Evolutionary conservation across 2,113 vertebrate genomes (phyloP).

Genomic region (Todiramphus saurophagus): DNA sequence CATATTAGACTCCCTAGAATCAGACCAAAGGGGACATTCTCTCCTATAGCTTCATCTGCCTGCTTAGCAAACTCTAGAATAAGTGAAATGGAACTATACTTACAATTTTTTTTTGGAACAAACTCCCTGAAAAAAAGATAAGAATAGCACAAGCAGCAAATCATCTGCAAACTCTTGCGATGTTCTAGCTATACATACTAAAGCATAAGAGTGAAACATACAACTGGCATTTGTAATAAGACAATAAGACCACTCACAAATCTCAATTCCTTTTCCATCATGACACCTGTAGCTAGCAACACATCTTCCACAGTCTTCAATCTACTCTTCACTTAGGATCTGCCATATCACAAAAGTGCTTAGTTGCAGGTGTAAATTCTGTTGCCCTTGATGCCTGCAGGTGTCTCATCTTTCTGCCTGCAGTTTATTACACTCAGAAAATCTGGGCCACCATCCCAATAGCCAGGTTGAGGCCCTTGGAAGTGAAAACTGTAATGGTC

Average conservation of each 20-base stretch:
- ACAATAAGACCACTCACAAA: neutral
- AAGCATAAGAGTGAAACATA: neutral
- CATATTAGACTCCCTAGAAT: neutral
- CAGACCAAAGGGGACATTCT: neutral
- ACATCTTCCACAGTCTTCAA: neutral
- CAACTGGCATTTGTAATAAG: neutral
- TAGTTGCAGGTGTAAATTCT: neutral
- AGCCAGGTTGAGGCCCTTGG: neutral
- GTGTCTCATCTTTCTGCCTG: neutral
- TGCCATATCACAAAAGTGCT: neutral
- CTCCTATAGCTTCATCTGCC: neutral
- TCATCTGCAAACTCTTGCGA: neutral
- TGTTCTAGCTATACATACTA: neutral
- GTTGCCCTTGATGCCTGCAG: neutral
- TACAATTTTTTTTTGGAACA: neutral
- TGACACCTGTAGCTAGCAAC: neutral
- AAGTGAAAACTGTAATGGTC: neutral
- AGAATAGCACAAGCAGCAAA: neutral
- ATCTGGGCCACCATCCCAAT: neutral
- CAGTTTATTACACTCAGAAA: neutral
- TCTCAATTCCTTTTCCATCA: slow-evolving; percentile 5
- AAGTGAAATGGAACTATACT: neutral
- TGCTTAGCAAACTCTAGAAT: neutral
- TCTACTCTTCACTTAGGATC: neutral
- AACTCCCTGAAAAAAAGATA: neutral